These are phyloP conservation scores for Cyclophora punctaria DNA, from an alignment of 2,888 invertebrate genomes.

Conservation along the genomic window DNA sequence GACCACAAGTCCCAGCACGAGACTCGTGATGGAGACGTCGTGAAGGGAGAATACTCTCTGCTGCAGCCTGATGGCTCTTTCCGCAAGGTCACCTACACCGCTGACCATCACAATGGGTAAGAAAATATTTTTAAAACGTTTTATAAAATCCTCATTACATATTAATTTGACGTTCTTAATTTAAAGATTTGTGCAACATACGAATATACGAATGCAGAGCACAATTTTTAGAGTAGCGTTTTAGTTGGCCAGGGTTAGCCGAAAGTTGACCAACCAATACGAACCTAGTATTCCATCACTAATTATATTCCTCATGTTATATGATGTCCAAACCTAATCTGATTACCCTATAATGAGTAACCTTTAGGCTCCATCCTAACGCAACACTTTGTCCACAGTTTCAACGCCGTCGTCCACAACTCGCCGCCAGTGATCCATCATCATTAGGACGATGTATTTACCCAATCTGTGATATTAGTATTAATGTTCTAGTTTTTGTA, in stretches of 20 bases:
- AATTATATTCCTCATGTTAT: too few relatives aligned
- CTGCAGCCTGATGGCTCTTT: slow-evolving; percentile 76
- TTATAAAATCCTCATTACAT: too few relatives aligned
- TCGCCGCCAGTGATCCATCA: slow-evolving; percentile 67
- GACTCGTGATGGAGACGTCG: slow-evolving; percentile 72
- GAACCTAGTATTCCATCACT: too few relatives aligned
- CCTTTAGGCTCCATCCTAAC: not conserved
- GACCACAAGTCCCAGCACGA: slow-evolving; percentile 77
- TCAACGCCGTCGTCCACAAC: slow-evolving; percentile 71
- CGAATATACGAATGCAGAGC: too few relatives aligned
- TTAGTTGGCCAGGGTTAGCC: too few relatives aligned
- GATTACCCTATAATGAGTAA: not conserved
- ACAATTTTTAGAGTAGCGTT: too few relatives aligned
- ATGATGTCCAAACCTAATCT: not conserved
- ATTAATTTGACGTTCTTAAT: not conserved
- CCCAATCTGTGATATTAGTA: slow-evolving; percentile 64
- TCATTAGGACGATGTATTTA: slow-evolving; percentile 47
- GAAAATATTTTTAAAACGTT: too few relatives aligned
- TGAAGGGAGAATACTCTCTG: slow-evolving; percentile 74
- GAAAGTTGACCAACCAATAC: too few relatives aligned
- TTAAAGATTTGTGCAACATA: too few relatives aligned
- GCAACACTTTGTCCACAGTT: slow-evolving; percentile 45
- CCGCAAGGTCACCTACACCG: slow-evolving; percentile 75
- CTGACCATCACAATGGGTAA: slow-evolving; percentile 75
- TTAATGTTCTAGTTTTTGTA: slow-evolving; percentile 39